Percentiles rank a stretch among this genome's conserved stretches.
Evolutionary conservation across 1,140 invertebrate species (phyloP).

Genomic region (Aethina tumida): DNA sequence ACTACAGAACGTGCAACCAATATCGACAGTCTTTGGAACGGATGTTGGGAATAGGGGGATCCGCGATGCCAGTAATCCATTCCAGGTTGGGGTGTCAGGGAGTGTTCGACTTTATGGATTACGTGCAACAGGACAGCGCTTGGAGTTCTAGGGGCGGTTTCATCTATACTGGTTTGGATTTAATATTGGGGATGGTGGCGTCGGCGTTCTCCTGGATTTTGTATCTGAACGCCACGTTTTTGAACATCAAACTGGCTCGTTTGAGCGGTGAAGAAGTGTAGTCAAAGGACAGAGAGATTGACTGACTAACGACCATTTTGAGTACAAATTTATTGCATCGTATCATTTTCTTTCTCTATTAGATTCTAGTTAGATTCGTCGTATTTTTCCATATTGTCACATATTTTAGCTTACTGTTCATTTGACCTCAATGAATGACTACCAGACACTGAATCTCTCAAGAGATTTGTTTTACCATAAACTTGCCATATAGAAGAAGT

Average conservation of each 20-base stretch:
- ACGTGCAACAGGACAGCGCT: slow-evolving; percentile 41
- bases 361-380: too few relatives aligned
- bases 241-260: slow-evolving; percentile 39
- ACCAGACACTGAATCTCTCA: neutral
- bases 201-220: slow-evolving; percentile 38
- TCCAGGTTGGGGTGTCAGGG: slow-evolving; percentile 42
- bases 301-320: too few relatives aligned
- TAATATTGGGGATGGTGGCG: slow-evolving; percentile 38
- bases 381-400: too few relatives aligned
- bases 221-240: slow-evolving; percentile 32
- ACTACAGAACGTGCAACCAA: slow-evolving; percentile 42
- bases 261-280: too few relatives aligned
- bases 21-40: slow-evolving; percentile 39
- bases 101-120: slow-evolving; percentile 52
- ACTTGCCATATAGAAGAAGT: too few relatives aligned
- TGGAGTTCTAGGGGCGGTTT: slow-evolving; percentile 36
- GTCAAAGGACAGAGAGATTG: too few relatives aligned
- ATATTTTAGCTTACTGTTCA: too few relatives aligned
- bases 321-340: too few relatives aligned
- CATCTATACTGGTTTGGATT: slow-evolving; percentile 41
- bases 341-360: too few relatives aligned
- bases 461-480: neutral
- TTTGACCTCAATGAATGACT: too few relatives aligned
- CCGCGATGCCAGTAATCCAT: slow-evolving; percentile 39
- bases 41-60: slow-evolving; percentile 34